Base-by-base conservation (phyloP, 2,888 invertebrate species). In the Steinernema scapterisci region DNA sequence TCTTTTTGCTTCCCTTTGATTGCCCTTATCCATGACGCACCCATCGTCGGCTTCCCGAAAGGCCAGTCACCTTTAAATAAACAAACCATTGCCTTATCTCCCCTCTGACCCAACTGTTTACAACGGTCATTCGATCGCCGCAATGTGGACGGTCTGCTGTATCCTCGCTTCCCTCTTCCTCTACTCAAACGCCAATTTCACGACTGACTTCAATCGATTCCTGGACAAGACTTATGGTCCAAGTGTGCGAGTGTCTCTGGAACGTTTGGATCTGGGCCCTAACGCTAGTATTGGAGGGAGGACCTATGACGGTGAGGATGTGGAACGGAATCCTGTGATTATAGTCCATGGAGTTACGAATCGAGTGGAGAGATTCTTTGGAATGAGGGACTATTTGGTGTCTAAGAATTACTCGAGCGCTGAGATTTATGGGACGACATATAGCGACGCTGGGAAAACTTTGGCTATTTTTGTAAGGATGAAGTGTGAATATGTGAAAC, bases 361-460 rank as follows among this genome's bases (percentile, higher is more conserved):
- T 25, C 21, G 25, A 21, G 54, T 54, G 19, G 6, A 54, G 16
- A 21, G 54, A 6, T 54, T 54, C 23, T 54, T 54, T 16, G 54
- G 54, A 25, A 54, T 54, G 54, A 21, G 54, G 23, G 54, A 54
- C 25, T 54, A 25, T 16, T 16, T 54, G 6, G 6, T 54, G 23
- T 21, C 7, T 21, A 54, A 23, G 54, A 54, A 54, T 25, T 54
- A 54, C 54, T 23, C 54, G 23, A 54, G 54, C 54, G 54, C 54
- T 25, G 54, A 54, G 54, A 54, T 54, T 25, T 54, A 54, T 16
- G 54, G 54, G 16, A 54, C 54, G 25, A 54, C 54, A 25, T 54
- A 54, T 25, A 25, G 54, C 23, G 54, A 54, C 25, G 54, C 54
- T 25, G 54, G 54, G 6, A 16, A 3, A 6, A 54, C 54, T 7